These are phyloP conservation scores for Arge pagana DNA, from an alignment of 2,888 invertebrate genomes.

Conservation along the genomic window DNA sequence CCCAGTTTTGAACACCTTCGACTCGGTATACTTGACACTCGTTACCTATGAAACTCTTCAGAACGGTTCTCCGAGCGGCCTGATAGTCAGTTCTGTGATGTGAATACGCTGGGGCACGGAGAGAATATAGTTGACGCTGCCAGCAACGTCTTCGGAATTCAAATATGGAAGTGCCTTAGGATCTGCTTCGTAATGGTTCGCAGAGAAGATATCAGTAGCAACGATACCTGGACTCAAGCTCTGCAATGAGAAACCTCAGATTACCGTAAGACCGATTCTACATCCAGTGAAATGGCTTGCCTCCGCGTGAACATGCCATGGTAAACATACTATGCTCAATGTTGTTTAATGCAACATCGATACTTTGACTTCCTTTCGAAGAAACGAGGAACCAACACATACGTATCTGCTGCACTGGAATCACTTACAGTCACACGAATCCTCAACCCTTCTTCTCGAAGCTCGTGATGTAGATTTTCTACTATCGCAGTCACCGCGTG, in stretches of 20 bases:
- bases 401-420: too few relatives aligned
- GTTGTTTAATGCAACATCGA: neutral
- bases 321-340: too few relatives aligned
- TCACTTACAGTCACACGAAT: constrained; percentile 39
- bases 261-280: too few relatives aligned
- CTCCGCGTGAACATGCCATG: too few relatives aligned
- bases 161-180: too few relatives aligned
- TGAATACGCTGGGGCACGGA: constrained; percentile 51
- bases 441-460: constrained; percentile 46
- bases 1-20: too few relatives aligned
- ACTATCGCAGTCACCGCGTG: constrained; percentile 64
- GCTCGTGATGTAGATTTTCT: constrained; percentile 64
- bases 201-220: constrained; percentile 62
- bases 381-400: too few relatives aligned
- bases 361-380: neutral
- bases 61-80: constrained; percentile 31
- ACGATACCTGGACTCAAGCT: constrained; percentile 69
- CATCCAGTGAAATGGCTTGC: too few relatives aligned
- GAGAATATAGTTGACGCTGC: constrained; percentile 54
- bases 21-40: too few relatives aligned
- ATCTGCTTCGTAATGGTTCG: too few relatives aligned
- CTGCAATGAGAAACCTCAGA: too few relatives aligned
- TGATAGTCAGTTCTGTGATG: constrained; percentile 38
- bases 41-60: neutral
- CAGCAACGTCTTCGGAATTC: constrained; percentile 54